Conservation (phyloP, 2,797 vertebrate genomes). For the Enteromius anoplus region DNA sequence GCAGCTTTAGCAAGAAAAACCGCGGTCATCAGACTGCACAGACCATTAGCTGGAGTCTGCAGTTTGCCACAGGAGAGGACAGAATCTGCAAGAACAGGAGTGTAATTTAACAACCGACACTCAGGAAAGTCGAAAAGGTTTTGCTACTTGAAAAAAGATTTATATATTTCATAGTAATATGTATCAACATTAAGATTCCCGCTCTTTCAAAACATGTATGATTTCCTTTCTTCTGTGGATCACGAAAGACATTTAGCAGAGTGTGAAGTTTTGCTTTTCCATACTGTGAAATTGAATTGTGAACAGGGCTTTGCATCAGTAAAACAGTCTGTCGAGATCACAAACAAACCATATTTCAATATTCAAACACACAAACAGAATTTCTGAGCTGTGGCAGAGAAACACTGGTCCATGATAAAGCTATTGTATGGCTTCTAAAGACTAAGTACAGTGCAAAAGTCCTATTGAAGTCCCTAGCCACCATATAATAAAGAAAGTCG, state of each 20-base stretch:
- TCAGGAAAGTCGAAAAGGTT: not conserved
- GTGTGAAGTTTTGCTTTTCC: not conserved
- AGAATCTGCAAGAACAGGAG: not conserved
- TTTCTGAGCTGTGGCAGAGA: not conserved
- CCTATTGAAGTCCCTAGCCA: not conserved
- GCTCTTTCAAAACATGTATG: not conserved
- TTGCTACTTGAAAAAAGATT: not conserved
- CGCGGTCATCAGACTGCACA: slow-evolving; percentile 35
- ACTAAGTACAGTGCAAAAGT: not conserved
- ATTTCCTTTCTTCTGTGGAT: not conserved
- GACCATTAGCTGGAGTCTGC: slow-evolving; percentile 30
- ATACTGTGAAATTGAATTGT: not conserved
- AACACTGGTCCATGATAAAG: not conserved
- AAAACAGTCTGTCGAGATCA: not conserved
- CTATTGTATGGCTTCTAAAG: not conserved
- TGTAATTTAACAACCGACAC: slow-evolving; percentile 13
- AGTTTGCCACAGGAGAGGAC: slow-evolving; percentile 19
- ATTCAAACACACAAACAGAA: not conserved
- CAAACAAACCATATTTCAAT: not conserved
- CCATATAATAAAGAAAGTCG: not conserved
- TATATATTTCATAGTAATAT: not conserved
- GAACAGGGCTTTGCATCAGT: not conserved
- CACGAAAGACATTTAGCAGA: not conserved
- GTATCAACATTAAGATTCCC: not conserved
- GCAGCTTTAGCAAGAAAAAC: slow-evolving; percentile 34